These are phyloP conservation scores for Sciurus vulgaris DNA, from an alignment of 2,797 vertebrate genomes.

Conservation along the genomic window DNA sequence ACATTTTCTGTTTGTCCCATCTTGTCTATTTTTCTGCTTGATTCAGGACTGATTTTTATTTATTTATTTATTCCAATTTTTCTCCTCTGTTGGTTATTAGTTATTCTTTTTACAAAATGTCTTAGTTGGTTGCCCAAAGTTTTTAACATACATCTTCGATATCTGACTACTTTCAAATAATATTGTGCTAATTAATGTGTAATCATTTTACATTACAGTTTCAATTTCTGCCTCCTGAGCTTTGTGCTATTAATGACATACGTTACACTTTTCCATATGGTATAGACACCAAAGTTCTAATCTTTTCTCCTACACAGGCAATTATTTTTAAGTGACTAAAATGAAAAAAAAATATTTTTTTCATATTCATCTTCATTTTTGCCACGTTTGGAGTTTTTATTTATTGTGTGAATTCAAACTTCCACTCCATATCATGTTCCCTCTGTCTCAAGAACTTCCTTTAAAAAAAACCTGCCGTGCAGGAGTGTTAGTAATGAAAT, in stretches of 20 bases:
- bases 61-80: neutral
- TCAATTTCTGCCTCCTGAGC: neutral
- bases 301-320: neutral
- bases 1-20: neutral
- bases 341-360: neutral
- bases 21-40: neutral
- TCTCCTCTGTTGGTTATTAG: neutral
- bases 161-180: neutral
- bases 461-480: neutral
- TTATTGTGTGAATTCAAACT: neutral
- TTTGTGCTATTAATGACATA: neutral
- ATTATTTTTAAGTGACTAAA: slow-evolving; percentile 51
- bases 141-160: neutral
- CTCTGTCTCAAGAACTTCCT: neutral
- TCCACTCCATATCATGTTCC: neutral
- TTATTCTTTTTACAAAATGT: neutral
- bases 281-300: neutral
- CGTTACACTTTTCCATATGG: neutral
- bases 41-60: neutral
- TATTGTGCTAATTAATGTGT: neutral
- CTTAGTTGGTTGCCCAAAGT: neutral
- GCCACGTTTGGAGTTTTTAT: neutral
- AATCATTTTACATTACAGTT: neutral
- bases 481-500: neutral
- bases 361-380: slow-evolving; percentile 24